These are phyloP conservation scores for Biston stratarius DNA, from an alignment of 2,888 invertebrate species.

Conservation along the genomic window DNA sequence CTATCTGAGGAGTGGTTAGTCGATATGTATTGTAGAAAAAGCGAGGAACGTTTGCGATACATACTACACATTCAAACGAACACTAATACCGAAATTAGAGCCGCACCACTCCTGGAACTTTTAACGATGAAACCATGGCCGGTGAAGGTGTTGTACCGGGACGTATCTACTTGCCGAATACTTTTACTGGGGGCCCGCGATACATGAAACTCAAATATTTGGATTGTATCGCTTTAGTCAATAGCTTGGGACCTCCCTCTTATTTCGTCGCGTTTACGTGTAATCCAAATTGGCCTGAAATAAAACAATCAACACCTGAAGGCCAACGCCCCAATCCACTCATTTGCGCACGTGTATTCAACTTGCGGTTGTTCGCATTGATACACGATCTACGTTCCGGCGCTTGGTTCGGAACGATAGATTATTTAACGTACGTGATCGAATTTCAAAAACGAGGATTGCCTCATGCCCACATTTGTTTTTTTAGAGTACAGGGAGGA, in stretches of 20 bases:
- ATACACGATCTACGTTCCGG: constrained; percentile 13
- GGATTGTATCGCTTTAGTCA: no score
- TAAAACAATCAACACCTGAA: no score
- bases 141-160: not conserved
- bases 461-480: constrained; percentile 23
- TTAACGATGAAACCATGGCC: not conserved
- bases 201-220: not conserved
- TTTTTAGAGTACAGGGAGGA: constrained; percentile 13
- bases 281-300: constrained; percentile 16
- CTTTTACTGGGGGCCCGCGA: constrained; percentile 21
- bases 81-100: not conserved
- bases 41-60: not conserved
- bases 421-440: constrained; percentile 15
- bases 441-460: constrained; percentile 21
- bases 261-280: no score
- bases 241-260: no score
- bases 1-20: constrained; percentile 5
- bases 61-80: not conserved
- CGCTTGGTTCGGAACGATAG: constrained; percentile 8
- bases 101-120: not conserved
- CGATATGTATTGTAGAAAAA: not conserved
- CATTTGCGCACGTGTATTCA: no score
- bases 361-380: not conserved
- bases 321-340: no score
- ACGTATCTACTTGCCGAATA: constrained; percentile 8